phyloP scores from a whole-genome alignment of 92 coral and sea anemone species.

The Palythoa heliodiscus region DNA sequence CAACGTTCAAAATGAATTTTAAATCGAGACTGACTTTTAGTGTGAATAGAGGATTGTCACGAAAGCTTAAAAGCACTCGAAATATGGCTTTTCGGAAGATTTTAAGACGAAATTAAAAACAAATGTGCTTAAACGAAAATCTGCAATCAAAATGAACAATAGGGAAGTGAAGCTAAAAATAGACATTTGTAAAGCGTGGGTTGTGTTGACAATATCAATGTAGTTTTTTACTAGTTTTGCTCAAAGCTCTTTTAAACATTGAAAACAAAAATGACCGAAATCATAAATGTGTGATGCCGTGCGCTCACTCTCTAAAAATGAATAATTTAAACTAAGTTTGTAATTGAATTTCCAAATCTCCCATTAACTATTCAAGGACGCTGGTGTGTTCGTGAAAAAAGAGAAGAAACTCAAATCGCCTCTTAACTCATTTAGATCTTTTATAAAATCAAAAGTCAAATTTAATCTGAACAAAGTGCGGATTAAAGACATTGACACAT shows the following conservation, averaged over 20 bases:
- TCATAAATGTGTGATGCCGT: neutral
- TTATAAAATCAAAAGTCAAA: neutral
- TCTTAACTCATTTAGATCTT: too few species aligned
- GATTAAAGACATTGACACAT: neutral
- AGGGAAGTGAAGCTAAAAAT: constrained; percentile 20
- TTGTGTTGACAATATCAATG: constrained; percentile 4
- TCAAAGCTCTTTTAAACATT: neutral
- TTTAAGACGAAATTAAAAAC: neutral
- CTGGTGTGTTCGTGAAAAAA: neutral
- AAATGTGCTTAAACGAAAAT: neutral
- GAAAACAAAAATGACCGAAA: neutral
- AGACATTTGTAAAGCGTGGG: constrained; percentile 36
- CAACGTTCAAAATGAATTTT: neutral
- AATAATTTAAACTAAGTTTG: constrained; percentile 25
- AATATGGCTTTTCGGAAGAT: neutral
- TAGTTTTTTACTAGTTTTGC: neutral
- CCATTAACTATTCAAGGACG: constrained; percentile 6
- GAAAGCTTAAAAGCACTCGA: neutral
- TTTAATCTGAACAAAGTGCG: neutral
- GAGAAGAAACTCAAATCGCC: neutral
- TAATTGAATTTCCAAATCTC: constrained; percentile 26
- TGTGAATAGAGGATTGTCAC: neutral
- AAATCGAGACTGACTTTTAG: neutral
- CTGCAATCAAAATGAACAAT: constrained; percentile 34
- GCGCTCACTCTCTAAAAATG: constrained; percentile 15